Conservation (phyloP, 2,888 invertebrate genomes). For the Aromia moschata region DNA sequence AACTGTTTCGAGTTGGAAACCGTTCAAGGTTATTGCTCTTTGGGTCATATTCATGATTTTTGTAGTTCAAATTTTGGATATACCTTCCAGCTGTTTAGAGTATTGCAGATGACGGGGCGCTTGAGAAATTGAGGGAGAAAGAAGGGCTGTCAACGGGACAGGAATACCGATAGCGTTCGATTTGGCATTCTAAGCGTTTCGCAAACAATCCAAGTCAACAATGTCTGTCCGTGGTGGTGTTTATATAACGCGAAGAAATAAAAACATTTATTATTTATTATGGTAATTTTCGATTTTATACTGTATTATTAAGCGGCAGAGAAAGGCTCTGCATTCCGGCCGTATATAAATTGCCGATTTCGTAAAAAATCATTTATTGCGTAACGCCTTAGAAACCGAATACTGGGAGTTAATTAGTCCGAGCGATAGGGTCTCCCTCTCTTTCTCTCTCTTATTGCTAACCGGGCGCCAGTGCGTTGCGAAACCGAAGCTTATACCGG, state of each 20-base stretch:
- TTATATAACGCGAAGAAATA: slow-evolving; percentile 23
- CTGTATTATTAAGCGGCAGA: slow-evolving; percentile 26
- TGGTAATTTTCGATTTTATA: slow-evolving; percentile 31
- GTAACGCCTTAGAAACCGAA: slow-evolving; percentile 26
- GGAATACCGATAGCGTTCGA: too few relatives aligned
- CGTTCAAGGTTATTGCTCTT: too few relatives aligned
- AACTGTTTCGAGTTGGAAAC: too few relatives aligned
- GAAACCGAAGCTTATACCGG: too few relatives aligned
- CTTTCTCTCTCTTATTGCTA: too few relatives aligned
- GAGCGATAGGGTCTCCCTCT: background rate
- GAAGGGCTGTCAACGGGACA: too few relatives aligned
- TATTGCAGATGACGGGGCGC: too few relatives aligned
- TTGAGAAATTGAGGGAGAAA: too few relatives aligned
- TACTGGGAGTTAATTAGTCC: slow-evolving; percentile 15
- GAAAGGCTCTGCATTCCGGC: slow-evolving; percentile 30
- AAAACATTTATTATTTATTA: slow-evolving; percentile 28
- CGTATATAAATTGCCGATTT: slow-evolving; percentile 26
- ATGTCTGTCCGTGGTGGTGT: slow-evolving; percentile 10
- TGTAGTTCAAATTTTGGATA: too few relatives aligned
- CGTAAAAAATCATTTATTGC: slow-evolving; percentile 27
- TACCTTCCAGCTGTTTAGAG: too few relatives aligned
- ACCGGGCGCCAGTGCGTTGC: too few relatives aligned
- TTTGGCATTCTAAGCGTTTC: background rate
- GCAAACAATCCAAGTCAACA: background rate
- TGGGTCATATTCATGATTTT: too few relatives aligned